These are phyloP conservation scores for Sclerurus mexicanus DNA, from an alignment of 2,113 vertebrate species.

Conservation along the genomic window DNA sequence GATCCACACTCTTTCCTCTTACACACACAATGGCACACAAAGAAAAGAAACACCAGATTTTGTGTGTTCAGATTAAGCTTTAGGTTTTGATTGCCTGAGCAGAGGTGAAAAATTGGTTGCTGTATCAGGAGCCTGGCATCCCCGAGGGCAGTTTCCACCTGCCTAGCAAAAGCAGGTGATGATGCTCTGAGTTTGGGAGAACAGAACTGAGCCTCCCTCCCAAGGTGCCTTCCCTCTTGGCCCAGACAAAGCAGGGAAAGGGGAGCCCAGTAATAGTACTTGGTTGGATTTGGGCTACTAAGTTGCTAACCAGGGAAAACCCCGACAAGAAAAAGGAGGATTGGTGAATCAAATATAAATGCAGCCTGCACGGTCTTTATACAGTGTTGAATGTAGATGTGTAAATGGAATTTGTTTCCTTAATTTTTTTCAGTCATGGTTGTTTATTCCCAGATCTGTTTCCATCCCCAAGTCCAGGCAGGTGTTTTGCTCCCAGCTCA, in stretches of 20 bases:
- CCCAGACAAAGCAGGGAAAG: not conserved
- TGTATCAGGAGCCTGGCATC: not conserved
- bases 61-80: not conserved
- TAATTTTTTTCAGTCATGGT: not conserved
- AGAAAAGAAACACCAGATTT: slow-evolving; percentile 7
- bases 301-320: not conserved
- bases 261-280: not conserved
- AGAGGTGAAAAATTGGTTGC: not conserved
- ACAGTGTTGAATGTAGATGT: not conserved
- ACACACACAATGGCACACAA: not conserved
- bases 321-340: not conserved
- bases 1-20: slow-evolving; percentile 20
- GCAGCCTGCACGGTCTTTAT: not conserved
- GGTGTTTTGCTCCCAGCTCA: not conserved
- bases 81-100: not conserved
- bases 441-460: not conserved
- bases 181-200: not conserved
- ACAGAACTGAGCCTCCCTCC: not conserved
- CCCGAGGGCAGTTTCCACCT: not conserved
- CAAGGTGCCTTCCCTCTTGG: not conserved
- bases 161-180: not conserved
- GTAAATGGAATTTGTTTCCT: not conserved
- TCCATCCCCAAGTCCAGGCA: not conserved
- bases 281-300: not conserved
- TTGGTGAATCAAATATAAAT: not conserved